phyloP scores from a whole-genome alignment of 2,113 vertebrate genomes.

The Pogonocichla stellata region DNA sequence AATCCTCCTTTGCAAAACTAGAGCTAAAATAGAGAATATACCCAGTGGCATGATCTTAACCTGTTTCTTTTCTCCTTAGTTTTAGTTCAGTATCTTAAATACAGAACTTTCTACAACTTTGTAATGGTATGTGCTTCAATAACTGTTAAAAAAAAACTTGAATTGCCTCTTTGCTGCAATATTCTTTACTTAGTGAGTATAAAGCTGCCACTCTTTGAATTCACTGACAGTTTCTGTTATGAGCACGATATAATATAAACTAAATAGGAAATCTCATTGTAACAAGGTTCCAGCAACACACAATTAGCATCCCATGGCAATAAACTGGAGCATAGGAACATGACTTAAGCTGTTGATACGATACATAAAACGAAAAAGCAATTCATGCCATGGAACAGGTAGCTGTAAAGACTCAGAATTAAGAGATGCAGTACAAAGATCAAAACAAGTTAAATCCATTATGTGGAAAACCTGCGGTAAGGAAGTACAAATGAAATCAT shows the following conservation, averaged over 20 bases:
- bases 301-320: background rate
- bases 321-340: background rate
- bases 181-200: background rate
- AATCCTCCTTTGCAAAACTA: background rate
- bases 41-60: background rate
- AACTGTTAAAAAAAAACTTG: background rate
- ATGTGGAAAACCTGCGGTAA: background rate
- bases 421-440: background rate
- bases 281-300: background rate
- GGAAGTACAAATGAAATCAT: background rate
- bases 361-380: background rate
- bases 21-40: background rate
- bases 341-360: background rate
- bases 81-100: background rate
- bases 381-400: background rate
- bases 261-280: background rate
- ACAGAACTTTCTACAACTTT: background rate
- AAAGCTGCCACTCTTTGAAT: background rate
- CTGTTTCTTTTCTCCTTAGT: background rate
- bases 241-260: background rate
- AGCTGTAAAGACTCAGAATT: background rate
- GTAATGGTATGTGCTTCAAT: background rate
- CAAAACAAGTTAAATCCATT: background rate
- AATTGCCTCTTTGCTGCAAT: background rate
- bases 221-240: background rate